phyloP scores from a whole-genome alignment of 2,113 vertebrate species.

The Zosterops japonicus region DNA sequence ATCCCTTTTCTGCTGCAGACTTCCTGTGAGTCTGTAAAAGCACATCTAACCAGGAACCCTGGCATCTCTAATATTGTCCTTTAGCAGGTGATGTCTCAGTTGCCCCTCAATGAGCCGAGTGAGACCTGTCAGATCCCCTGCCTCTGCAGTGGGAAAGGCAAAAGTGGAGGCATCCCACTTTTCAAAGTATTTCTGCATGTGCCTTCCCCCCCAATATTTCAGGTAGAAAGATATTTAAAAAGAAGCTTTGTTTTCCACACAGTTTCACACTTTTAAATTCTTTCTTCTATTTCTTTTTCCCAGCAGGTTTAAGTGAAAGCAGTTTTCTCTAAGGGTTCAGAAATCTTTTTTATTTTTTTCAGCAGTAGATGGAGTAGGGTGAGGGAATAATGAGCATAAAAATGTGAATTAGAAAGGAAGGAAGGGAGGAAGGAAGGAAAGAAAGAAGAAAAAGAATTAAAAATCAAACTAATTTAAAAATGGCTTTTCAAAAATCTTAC shows the following conservation, averaged over 20 bases:
- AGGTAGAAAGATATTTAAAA: background rate
- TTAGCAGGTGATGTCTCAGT: background rate
- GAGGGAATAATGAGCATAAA: background rate
- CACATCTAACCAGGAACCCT: background rate
- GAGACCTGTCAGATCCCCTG: background rate
- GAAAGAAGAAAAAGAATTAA: background rate
- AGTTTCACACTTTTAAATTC: background rate
- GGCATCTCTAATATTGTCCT: background rate
- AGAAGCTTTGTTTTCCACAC: background rate
- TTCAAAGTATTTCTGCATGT: background rate
- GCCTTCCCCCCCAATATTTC: rapidly evolving
- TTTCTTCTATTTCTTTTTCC: background rate
- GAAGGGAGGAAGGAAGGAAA: background rate
- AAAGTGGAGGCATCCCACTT: background rate
- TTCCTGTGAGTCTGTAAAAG: conserved; percentile 35
- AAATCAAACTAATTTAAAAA: background rate
- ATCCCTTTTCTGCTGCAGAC: conserved; percentile 17
- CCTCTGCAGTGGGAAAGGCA: background rate
- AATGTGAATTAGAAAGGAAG: background rate
- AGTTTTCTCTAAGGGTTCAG: background rate
- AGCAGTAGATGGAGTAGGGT: background rate
- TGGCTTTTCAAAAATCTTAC: background rate
- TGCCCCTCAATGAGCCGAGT: background rate
- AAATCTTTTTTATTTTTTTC: background rate
- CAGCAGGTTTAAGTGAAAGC: background rate